Base-by-base conservation (phyloP, 2,888 invertebrate species). In the Dolichopus griseipennis region DNA sequence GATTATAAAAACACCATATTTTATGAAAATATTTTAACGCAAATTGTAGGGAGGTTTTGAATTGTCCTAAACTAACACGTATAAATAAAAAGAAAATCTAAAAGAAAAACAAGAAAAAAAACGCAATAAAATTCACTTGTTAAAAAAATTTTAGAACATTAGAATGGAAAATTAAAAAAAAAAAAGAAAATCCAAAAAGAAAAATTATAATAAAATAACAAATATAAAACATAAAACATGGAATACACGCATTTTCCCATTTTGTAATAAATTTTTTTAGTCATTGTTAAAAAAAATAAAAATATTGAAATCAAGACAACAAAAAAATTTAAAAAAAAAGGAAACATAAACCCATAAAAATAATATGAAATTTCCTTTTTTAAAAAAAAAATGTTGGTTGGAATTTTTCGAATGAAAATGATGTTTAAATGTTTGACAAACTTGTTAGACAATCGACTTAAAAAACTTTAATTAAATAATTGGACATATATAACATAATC, bases 91-190 rank as follows among this genome's bases (percentile, higher is more conserved):
- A 12, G 1, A 41, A 41, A 41, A 41, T 41, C n/a, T n/a, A 41
- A 41, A 41, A 41, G 8, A 41, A 12, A 41, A 41, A 41, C 41
- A 41, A 52, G 15, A 52, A 52, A 52, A 52, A 52, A 52, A 52
- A 52, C n/a, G 15, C 6, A 18, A 52, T 18, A 52, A 52, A 52
- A 18, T 52, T 18, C 15, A 52, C 15, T 18, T 18, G 15, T 37
- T 10, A 9, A 12, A 52, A 52, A 43, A 52, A 18, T 7, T 4
- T 52, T 12, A 12, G 18, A 52, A 52, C 52, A 52, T 52, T 52
- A 52, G 15, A 52, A 52, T 52, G 52, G 52, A 52, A 52, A 52
- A 52, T 52, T 52, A 52, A 52, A 52, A 18, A 52, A 52, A 52
- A 18, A 52, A 2, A 12, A n/a, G n/a, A n/a, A n/a, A n/a, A n/a